Percentiles rank a stretch among this genome's conserved stretches.
Evolutionary conservation across 2,797 vertebrate species (phyloP).

Genomic region (Pyrocephalus nanus): DNA sequence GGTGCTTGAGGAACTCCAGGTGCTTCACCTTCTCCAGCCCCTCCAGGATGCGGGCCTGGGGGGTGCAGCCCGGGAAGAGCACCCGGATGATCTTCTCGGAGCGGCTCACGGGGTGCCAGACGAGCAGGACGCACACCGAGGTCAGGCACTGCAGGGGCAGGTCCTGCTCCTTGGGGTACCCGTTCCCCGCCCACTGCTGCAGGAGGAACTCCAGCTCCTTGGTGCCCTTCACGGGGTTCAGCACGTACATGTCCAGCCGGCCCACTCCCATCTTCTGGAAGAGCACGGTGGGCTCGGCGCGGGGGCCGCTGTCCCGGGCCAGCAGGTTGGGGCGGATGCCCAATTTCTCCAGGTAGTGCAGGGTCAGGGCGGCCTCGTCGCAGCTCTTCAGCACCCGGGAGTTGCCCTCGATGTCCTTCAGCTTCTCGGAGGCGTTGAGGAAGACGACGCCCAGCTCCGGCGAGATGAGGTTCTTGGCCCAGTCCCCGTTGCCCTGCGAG

Average conservation of each 20-base stretch:
- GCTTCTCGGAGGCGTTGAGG: conserved; percentile 81
- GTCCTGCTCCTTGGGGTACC: conserved; percentile 62
- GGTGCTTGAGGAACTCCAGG: conserved; percentile 86
- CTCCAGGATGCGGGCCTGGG: conserved; percentile 86
- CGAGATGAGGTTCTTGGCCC: conserved; percentile 86
- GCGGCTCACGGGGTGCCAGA: conserved; percentile 88
- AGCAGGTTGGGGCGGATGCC: conserved; percentile 80
- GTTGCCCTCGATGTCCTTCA: conserved; percentile 66
- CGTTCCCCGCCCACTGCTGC: conserved; percentile 76
- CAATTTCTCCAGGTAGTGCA: conserved; percentile 80
- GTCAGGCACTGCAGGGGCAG: conserved; percentile 78
- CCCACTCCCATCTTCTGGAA: conserved; percentile 98
- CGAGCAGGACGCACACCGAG: conserved; percentile 87
- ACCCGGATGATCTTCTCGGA: conserved; percentile 89
- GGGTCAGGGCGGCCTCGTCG: conserved; percentile 81
- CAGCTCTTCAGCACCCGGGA: conserved; percentile 77
- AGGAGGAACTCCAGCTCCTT: conserved; percentile 82
- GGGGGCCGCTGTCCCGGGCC: conserved; percentile 65
- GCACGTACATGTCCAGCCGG: conserved; percentile 88
- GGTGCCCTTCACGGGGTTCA: conserved; percentile 87
- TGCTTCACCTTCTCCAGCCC: conserved; percentile 89
- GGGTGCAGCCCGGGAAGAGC: conserved; percentile 90
- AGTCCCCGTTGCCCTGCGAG: conserved; percentile 66
- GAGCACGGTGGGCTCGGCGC: conserved; percentile 82
- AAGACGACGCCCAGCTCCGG: conserved; percentile 91